Evolutionary conservation across 2,113 vertebrate genomes (phyloP), one percentile per base, ranked within the genome.

Genomic region (Otus sunia): DNA sequence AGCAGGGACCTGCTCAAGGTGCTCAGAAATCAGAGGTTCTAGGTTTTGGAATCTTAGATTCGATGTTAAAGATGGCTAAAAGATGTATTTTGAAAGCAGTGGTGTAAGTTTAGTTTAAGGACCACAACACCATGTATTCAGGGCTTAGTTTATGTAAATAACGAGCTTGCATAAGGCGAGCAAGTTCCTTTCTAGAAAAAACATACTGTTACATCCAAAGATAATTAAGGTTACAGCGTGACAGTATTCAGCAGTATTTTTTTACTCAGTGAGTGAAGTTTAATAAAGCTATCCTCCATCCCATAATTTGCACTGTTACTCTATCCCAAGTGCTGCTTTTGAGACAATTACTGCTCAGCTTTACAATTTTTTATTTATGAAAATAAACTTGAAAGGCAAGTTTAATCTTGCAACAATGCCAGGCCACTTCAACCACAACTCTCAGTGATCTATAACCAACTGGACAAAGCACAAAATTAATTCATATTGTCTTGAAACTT

Each of bases 391-490:
- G 53, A 90, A 92, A 82, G n/a, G 62, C 84, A 82, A 90, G 84
- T 95, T 92, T 74, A 72, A 85, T 76, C 80, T 26, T 91, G 86
- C 69, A 96, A 23, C 36, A 85, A 82, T 6, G 27, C 53, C 73
- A 91, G 68, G 43, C 47, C 34, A 41, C 11, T 77, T 26, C 90
- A 93, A 36, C 12, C 43, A 74, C 60, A 76, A 36, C 9, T 59
- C 89, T 74, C 52, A 55, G 45, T 6, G 73, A 77, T 52, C 2
- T 7, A 85, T 53, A 95, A 53, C 66, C 84, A 87, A 91, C 80
- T 90, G 89, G 91, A 94, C 93, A 96, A 87, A 92, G 91, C 77
- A 90, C 3, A 92, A 60, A 86, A 90, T 73, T 76, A 91, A 95
- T 92, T 86, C 39, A 60, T 23, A 14, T 11, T 45, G 55, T n/a